Evolutionary conservation across 2,113 vertebrate species (phyloP).

Genomic region (Eurystomus gularis): DNA sequence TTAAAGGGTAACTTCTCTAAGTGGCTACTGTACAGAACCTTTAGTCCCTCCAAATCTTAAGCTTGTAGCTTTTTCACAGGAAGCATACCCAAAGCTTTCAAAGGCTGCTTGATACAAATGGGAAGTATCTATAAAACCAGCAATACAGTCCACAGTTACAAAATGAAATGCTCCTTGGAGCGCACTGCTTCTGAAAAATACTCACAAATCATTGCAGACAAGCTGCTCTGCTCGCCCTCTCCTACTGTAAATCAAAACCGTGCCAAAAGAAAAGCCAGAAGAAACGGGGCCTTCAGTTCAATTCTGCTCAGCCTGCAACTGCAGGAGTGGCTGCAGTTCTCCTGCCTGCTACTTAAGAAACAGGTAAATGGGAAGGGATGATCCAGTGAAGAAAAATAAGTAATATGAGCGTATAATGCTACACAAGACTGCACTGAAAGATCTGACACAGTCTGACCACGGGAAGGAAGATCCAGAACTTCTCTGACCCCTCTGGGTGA

Average conservation of each 20-base stretch:
- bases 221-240: not conserved
- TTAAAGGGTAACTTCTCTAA: not conserved
- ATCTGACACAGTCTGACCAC: rapidly evolving
- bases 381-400: not conserved
- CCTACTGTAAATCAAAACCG: not conserved
- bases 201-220: not conserved
- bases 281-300: not conserved
- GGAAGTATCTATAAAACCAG: not conserved
- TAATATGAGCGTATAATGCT: rapidly evolving
- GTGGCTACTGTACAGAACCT: not conserved
- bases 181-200: rapidly evolving
- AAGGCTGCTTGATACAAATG: not conserved
- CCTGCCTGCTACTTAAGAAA: not conserved
- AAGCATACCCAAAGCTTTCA: not conserved
- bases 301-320: not conserved
- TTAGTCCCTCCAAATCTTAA: not conserved
- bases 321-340: not conserved
- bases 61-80: not conserved
- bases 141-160: not conserved
- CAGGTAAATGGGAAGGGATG: not conserved
- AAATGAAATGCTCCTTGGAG: not conserved
- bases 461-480: not conserved
- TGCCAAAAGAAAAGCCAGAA: not conserved
- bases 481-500: not conserved
- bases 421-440: not conserved